Evolutionary conservation across 1,140 invertebrate species (phyloP), one percentile per base, ranked within the genome.

Genomic region (Drosophila bipectinata): DNA sequence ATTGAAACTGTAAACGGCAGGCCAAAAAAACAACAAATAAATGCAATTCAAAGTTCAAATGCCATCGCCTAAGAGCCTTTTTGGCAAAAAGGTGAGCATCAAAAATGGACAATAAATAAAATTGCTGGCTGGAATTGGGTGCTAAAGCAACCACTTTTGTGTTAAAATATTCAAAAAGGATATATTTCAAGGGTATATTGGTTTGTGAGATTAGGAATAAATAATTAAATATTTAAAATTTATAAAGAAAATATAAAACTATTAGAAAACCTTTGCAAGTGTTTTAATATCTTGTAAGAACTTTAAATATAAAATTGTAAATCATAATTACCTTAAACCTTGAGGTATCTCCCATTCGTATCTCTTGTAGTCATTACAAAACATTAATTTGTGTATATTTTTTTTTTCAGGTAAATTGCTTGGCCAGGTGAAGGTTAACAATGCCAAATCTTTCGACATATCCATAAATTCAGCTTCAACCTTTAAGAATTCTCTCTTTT

Each of bases 21-120:
- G 14, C 12, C 12, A 44, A 44, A 18, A 44, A 15, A 72, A 60
- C 48, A 71, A 53, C 69, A 66, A 59, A 57, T 7, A 59, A 68
- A 59, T n/a, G 26, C 24, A 55, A 62, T 66, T 55, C 45, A 66
- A 71, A 77, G 66, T 77, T 66, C 53, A 66, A 81, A 81, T 58
- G 57, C 49, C 59, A 63, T 24, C 54, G 6, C 28, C 18, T 18
- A 18, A 51, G 45, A n/a, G 9, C 15, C 32, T 21, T 49, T 39
- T 24, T 44, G 9, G 21, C 14, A 8, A 30, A 61, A 63, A 44
- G 28, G 56, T 28, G 54, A 49, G 59, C 39, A 57, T 15, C 61
- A n/a, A 54, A 72, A 64, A 64, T 55, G 54, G 54, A 78, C 44
- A 78, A 54, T 66, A 78, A 78, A 78, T 77, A 74, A 79, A 79